Evolutionary conservation across 2,113 vertebrate species (phyloP).

Genomic region (Podiceps cristatus): DNA sequence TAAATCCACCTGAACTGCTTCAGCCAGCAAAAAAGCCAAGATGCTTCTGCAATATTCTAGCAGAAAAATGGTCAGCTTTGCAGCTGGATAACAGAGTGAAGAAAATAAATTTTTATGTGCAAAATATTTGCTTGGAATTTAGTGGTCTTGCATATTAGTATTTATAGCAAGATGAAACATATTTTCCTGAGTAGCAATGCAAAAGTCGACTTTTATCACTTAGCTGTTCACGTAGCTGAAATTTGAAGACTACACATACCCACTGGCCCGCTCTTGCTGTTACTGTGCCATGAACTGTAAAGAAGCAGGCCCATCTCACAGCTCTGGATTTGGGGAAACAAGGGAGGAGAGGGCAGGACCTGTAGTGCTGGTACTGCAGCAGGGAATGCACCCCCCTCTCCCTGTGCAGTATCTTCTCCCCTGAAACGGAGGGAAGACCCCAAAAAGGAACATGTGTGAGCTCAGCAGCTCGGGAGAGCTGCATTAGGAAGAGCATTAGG

Average conservation of each 20-base stretch:
- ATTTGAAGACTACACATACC: neutral
- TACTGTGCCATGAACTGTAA: rapidly evolving
- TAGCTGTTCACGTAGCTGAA: neutral
- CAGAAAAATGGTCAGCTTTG: neutral
- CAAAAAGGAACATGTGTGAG: neutral
- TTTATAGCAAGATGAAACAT: neutral
- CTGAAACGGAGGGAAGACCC: rapidly evolving
- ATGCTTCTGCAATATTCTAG: neutral
- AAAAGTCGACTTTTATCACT: neutral
- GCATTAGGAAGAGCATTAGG: neutral
- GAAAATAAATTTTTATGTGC: constrained; percentile 24
- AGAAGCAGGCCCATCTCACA: neutral
- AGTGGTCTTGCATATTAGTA: neutral
- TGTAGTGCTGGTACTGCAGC: too few species aligned
- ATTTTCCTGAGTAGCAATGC: neutral
- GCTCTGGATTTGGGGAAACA: rapidly evolving
- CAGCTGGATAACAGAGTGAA: neutral
- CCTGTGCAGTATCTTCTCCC: neutral
- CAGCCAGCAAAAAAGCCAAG: neutral
- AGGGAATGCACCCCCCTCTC: rapidly evolving
- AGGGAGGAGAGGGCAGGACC: neutral
- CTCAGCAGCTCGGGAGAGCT: rapidly evolving
- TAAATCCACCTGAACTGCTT: constrained; percentile 17
- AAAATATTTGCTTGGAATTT: neutral
- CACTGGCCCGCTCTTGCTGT: neutral